A percentile compares a stretch with the other conserved stretches of the same genome.
phyloP scores from a whole-genome alignment of 2,888 invertebrate genomes.

The Andrena chrysosceles region DNA sequence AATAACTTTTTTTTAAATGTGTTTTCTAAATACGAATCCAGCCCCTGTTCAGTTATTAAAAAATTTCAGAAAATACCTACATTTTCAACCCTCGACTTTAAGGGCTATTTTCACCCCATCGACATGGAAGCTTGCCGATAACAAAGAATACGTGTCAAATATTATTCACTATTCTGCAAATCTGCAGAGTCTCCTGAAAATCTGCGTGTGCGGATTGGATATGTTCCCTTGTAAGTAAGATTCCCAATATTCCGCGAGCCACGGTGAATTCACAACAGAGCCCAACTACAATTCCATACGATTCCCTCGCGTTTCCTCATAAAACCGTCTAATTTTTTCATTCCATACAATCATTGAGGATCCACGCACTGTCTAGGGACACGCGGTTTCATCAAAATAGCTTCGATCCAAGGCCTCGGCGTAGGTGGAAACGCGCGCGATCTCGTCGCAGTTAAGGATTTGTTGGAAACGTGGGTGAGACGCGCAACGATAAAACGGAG shows the following conservation, averaged over 20 bases:
- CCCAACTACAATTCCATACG: background rate
- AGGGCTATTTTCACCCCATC: too few species aligned
- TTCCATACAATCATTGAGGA: conserved; percentile 18
- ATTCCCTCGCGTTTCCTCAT: background rate
- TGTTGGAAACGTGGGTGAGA: conserved; percentile 21
- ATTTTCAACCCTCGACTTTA: too few species aligned
- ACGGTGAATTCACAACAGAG: conserved; percentile 5
- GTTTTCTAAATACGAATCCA: too few species aligned
- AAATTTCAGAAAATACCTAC: too few species aligned
- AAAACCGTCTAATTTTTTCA: background rate
- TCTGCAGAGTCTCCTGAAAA: background rate
- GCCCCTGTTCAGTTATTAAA: too few species aligned
- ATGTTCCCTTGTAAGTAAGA: background rate
- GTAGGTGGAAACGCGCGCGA: conserved; percentile 17
- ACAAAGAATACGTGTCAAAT: too few species aligned
- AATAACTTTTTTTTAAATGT: too few species aligned
- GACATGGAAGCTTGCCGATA: too few species aligned
- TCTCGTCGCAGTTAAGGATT: background rate
- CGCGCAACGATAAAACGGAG: conserved; percentile 13
- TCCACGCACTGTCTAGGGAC: background rate
- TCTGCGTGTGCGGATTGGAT: background rate
- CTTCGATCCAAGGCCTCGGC: conserved; percentile 6
- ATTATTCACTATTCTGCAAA: too few species aligned
- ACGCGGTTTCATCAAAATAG: background rate
- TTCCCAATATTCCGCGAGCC: background rate